Evolutionary conservation across 1,140 invertebrate genomes (phyloP), one percentile per base, ranked within the genome.

Genomic region (Parasteatoda tepidariorum): DNA sequence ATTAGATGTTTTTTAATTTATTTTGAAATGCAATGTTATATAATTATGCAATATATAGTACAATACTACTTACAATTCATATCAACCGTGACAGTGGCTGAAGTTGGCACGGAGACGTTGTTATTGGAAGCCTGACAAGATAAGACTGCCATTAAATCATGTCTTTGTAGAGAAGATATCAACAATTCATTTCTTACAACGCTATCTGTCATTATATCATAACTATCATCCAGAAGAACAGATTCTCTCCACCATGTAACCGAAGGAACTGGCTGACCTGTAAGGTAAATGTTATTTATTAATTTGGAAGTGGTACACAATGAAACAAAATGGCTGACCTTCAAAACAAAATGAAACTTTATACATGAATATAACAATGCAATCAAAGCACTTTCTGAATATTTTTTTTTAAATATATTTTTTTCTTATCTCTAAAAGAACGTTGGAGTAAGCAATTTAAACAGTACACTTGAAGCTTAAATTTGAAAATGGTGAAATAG

Each of bases 101-200:
- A 93, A 22, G 95, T 89, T 59, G 94, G 93, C 57, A 92, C 90
- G 15, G 94, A 94, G 86, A 92, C 90, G 83, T 94, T 92, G 88
- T 96, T 96, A 89, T 96, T 97, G 38, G 92, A 92, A 5, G 95
- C 95, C 87, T 93, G 92, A 89, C 96, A 97, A n/a, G 94, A 95
- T n/a, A 97, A 91, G 85, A 94, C 91, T 0, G 94, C 93, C 87
- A 94, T 93, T 1, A 97, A 92, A 89, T 97, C 95, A 26, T 91
- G 90, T 55, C 96, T 89, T 1, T 92, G 92, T 73, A 97, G 91
- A 81, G 93, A 92, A 61, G 92, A 91, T 57, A 92, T 90, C 24
- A 92, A 89, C 24, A 97, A 91, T 83, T 94, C 93, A 87, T 93
- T 95, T 55, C 94, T 91, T 3, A 95, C 91, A 26, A 90, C 89